These are phyloP conservation scores for Panthera tigris DNA, from an alignment of 2,113 vertebrate species.

Conservation along the genomic window DNA sequence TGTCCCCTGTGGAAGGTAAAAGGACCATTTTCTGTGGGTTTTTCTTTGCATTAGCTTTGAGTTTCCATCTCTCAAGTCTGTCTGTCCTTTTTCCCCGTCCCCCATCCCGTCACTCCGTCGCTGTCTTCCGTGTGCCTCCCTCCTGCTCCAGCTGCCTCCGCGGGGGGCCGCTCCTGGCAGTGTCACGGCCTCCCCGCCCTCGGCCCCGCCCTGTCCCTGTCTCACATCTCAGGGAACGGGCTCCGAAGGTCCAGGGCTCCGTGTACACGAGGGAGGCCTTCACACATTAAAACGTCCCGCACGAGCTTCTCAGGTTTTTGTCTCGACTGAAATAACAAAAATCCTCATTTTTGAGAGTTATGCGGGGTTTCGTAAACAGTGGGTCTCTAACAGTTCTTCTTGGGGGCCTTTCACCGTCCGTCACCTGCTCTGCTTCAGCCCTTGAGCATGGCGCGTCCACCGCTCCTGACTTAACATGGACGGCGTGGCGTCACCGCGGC, in stretches of 20 bases:
- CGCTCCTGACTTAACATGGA: neutral
- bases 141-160: neutral
- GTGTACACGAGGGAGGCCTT: neutral
- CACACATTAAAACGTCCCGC: neutral
- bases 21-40: conserved; percentile 70
- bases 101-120: neutral
- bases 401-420: neutral
- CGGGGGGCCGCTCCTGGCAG: neutral
- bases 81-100: neutral
- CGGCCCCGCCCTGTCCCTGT: neutral
- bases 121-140: neutral
- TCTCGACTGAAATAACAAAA: conserved; percentile 16
- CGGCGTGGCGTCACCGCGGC: neutral
- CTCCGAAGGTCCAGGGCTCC: neutral
- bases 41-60: conserved; percentile 58
- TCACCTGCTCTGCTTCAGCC: neutral
- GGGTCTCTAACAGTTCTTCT: neutral
- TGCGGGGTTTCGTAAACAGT: neutral
- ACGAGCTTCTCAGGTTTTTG: neutral
- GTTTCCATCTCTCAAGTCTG: conserved; percentile 20
- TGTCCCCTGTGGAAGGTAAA: conserved; percentile 89
- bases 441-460: neutral
- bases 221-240: neutral
- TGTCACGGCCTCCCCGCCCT: neutral
- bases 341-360: neutral